Evolutionary conservation across 2,113 vertebrate species (phyloP).

Genomic region (Pheucticus melanocephalus): DNA sequence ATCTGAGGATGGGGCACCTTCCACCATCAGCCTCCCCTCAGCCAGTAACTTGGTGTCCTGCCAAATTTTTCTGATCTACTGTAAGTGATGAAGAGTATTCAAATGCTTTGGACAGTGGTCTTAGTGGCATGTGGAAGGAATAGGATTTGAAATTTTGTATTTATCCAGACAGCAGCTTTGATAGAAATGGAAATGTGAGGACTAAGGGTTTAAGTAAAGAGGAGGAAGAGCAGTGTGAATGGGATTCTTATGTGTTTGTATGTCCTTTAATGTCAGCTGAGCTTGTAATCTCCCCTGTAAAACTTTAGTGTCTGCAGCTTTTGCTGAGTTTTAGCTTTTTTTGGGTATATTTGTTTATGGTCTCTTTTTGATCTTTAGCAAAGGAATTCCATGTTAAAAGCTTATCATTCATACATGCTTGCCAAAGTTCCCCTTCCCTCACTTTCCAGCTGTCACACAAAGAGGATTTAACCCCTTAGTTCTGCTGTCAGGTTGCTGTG

Average conservation of each 20-base stretch:
- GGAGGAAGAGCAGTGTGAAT: background rate
- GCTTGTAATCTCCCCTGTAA: background rate
- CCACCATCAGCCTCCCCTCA: background rate
- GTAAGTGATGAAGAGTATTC: background rate
- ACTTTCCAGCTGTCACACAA: background rate
- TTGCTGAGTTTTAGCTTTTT: background rate
- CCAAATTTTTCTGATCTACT: background rate
- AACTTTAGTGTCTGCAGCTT: background rate
- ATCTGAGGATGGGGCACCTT: background rate
- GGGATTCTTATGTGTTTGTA: background rate
- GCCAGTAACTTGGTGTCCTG: background rate
- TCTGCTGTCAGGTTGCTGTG: background rate
- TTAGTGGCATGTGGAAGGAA: background rate
- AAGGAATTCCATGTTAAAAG: background rate
- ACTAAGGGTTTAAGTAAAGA: background rate
- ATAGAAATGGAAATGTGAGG: background rate
- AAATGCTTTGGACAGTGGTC: background rate
- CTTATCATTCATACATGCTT: background rate
- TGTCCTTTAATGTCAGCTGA: background rate
- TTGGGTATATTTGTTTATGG: background rate
- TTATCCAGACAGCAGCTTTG: background rate
- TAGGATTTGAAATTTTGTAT: background rate
- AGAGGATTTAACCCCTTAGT: slow-evolving; percentile 8
- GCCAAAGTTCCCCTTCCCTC: background rate
- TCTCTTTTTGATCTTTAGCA: background rate